phyloP scores from a whole-genome alignment of 92 coral and sea anemone genomes.

The Umimayanthus kanabou region DNA sequence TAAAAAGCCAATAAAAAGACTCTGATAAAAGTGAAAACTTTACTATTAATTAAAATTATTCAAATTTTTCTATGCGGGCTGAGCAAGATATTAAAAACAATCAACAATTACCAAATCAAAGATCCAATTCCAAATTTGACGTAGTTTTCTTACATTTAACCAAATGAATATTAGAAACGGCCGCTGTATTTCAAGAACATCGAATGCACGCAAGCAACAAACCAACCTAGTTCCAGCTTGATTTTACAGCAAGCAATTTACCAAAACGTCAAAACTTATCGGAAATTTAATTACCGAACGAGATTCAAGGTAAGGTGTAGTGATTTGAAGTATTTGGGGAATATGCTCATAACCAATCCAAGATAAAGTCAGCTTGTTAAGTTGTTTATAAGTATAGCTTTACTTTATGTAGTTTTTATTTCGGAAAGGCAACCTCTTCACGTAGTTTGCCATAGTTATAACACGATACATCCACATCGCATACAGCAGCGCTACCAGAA shows the following conservation, averaged over 20 bases:
- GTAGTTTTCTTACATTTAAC: background rate
- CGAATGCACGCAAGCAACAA: background rate
- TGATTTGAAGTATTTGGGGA: background rate
- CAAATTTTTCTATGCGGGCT: conserved; percentile 15
- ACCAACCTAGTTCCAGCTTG: background rate
- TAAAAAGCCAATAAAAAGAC: background rate
- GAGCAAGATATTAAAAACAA: background rate
- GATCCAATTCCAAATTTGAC: background rate
- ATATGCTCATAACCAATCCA: background rate
- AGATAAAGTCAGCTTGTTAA: background rate
- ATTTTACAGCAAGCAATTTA: background rate
- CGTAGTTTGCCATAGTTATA: background rate
- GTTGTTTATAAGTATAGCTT: background rate
- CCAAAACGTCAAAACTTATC: background rate
- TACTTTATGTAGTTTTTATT: background rate
- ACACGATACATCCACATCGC: background rate
- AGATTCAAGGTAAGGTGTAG: background rate
- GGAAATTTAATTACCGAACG: background rate
- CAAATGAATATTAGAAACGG: background rate
- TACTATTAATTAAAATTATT: conserved; percentile 15
- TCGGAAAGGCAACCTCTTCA: background rate
- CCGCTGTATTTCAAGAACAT: background rate
- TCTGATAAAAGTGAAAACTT: background rate
- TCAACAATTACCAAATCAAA: background rate
- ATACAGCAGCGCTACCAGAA: background rate